Conservation (phyloP, 92 coral and sea anemone species). For the Porites cylindrica region DNA sequence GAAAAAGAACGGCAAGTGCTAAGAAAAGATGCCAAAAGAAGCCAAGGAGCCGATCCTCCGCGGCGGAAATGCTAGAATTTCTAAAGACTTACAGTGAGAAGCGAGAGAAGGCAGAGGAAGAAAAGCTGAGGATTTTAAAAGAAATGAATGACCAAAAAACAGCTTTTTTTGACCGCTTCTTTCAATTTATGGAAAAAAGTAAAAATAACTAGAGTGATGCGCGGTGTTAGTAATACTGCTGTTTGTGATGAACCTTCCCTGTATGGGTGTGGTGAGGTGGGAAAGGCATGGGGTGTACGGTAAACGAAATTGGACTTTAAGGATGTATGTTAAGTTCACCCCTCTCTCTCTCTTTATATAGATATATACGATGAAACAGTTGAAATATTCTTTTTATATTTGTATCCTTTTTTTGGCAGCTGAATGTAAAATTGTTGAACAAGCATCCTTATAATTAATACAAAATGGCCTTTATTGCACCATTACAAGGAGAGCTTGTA, state of each 20-base stretch:
- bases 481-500: background rate
- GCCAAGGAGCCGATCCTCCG: slow-evolving; percentile 11
- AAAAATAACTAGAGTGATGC: background rate
- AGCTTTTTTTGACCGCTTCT: slow-evolving; percentile 14
- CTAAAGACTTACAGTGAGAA: slow-evolving; percentile 1
- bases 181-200: slow-evolving; percentile 26
- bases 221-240: no score
- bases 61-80: slow-evolving; percentile 18
- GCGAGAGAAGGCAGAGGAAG: slow-evolving; percentile 34
- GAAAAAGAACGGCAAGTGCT: background rate
- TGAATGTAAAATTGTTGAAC: background rate
- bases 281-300: background rate
- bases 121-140: slow-evolving; percentile 13
- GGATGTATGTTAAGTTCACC: no score
- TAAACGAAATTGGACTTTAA: background rate
- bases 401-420: background rate
- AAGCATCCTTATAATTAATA: background rate
- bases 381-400: background rate
- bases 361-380: background rate
- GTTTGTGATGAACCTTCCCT: background rate
- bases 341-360: no score
- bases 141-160: slow-evolving; percentile 40
- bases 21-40: slow-evolving; percentile 3
- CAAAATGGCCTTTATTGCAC: background rate
- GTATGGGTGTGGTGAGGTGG: background rate